Conservation (phyloP, 1,140 invertebrate genomes). For the Pantala flavescens region DNA sequence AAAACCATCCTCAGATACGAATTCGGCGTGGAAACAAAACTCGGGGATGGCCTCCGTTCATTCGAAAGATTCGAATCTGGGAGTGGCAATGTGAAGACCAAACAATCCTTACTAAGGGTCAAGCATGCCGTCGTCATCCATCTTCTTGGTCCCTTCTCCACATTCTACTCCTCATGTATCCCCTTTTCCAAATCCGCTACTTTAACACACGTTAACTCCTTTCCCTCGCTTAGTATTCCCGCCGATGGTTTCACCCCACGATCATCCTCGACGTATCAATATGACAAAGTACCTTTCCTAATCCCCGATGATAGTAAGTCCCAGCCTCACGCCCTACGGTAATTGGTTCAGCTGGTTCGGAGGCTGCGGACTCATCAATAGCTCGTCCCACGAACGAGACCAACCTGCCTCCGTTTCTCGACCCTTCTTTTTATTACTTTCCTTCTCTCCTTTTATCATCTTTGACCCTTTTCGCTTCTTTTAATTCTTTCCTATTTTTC, state of each 20-base stretch:
- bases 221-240: constrained; percentile 2
- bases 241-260: neutral
- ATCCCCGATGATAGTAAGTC: constrained; percentile 24
- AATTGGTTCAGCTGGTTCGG: constrained; percentile 39
- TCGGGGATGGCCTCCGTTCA: no score
- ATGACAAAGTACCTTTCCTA: constrained; percentile 24
- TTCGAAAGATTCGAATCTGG: no score
- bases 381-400: constrained; percentile 30
- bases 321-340: constrained; percentile 25
- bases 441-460: neutral
- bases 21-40: no score
- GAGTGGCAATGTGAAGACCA: no score
- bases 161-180: neutral
- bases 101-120: no score
- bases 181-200: constrained; percentile 6
- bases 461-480: no score
- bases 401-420: constrained; percentile 25
- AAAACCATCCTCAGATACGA: no score
- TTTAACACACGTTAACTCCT: constrained; percentile 2
- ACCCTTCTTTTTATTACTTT: neutral
- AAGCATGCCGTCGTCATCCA: no score
- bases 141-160: neutral
- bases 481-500: no score
- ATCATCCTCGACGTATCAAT: constrained; percentile 21
- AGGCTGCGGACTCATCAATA: constrained; percentile 37